A percentile compares a stretch with the other conserved stretches of the same genome.
phyloP scores from a whole-genome alignment of 2,888 invertebrate genomes.

The Criorhina ranunculi region DNA sequence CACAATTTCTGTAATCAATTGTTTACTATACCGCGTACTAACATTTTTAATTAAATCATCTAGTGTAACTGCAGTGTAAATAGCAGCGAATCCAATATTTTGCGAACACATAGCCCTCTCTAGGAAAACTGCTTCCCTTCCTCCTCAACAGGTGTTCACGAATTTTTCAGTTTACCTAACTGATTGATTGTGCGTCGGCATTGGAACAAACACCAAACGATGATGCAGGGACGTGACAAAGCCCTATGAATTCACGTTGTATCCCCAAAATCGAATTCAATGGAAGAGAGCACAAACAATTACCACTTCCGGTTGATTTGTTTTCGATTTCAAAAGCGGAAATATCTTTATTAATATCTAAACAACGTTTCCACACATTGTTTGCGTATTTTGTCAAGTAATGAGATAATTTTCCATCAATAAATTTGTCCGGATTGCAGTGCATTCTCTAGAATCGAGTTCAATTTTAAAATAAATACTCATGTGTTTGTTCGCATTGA shows the following conservation, averaged over 20 bases:
- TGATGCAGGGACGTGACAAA: conserved; percentile 34
- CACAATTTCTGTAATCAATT: conserved; percentile 15
- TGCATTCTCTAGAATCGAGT: background rate
- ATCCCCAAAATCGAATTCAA: conserved; percentile 15
- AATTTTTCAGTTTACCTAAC: conserved; percentile 55
- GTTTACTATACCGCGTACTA: conserved; percentile 1
- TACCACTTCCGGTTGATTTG: background rate
- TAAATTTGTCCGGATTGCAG: background rate
- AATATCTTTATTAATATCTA: background rate
- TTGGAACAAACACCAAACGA: conserved; percentile 41
- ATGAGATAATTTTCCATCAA: conserved; percentile 14
- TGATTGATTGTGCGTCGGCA: conserved; percentile 52
- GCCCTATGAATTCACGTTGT: conserved; percentile 1
- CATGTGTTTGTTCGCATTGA: too few species aligned
- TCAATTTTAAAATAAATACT: background rate
- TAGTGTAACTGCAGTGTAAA: conserved; percentile 2
- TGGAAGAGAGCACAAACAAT: conserved; percentile 10
- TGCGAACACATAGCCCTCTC: background rate
- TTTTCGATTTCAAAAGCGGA: background rate
- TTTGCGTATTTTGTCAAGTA: background rate
- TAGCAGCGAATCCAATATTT: conserved; percentile 20
- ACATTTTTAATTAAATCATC: conserved; percentile 44
- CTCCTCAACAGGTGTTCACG: conserved; percentile 44
- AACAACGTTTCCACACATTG: background rate
- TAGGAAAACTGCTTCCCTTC: too few species aligned